Evolutionary conservation across 1,140 invertebrate genomes (phyloP).

Genomic region (Ridgeia piscesae): DNA sequence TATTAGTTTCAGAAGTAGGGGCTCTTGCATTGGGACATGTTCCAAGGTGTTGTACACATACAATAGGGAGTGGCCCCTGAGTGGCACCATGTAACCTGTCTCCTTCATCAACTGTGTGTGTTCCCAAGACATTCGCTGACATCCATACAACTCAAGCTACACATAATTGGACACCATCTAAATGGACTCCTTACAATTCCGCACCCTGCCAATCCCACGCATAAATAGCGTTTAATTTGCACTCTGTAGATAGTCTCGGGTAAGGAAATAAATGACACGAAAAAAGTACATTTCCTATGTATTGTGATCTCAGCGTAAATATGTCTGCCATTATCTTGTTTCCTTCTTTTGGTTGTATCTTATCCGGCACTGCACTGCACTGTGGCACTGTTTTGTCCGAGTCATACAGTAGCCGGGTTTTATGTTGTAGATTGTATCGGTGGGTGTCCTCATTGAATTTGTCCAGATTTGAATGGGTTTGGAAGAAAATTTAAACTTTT

Average conservation of each 20-base stretch:
- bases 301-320: not conserved
- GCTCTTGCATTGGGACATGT: not conserved
- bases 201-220: not conserved
- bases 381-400: no score
- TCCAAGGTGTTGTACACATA: not conserved
- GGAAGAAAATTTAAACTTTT: not conserved
- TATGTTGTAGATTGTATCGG: not conserved
- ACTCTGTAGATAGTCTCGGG: not conserved
- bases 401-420: not conserved
- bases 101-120: not conserved
- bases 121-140: not conserved
- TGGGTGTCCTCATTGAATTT: not conserved
- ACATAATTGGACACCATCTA: not conserved
- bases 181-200: not conserved
- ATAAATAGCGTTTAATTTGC: not conserved
- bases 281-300: not conserved
- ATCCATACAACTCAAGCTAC: not conserved
- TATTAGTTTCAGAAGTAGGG: not conserved
- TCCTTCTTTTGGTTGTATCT: not conserved
- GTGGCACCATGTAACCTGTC: not conserved
- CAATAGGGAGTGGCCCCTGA: not conserved
- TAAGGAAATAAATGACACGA: not conserved
- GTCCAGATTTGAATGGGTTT: not conserved
- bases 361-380: not conserved
- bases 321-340: not conserved